Evolutionary conservation across 1,140 invertebrate species (phyloP).

Genomic region (Panagrolaimus sp.): DNA sequence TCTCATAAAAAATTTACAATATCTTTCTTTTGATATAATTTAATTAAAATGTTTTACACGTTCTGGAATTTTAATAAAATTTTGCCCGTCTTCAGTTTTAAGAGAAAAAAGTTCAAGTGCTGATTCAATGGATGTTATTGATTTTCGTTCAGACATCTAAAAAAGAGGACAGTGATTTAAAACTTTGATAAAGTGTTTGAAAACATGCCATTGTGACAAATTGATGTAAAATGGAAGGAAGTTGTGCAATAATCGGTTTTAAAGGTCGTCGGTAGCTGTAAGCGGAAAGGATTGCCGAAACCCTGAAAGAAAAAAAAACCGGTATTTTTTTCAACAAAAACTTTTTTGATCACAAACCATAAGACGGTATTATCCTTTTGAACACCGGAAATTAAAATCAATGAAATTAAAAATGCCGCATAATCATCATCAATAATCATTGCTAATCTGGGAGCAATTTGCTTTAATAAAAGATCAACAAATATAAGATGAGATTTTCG

Average conservation of each 20-base stretch:
- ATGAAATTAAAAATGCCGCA: conserved; percentile 13
- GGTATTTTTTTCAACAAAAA: not conserved
- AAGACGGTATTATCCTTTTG: not conserved
- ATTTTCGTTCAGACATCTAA: conserved; percentile 14
- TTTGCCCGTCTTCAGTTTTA: conserved; percentile 11
- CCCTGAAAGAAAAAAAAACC: conserved; percentile 7
- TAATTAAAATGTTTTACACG: conserved; percentile 9
- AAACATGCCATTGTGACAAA: conserved; percentile 13
- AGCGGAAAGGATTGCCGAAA: not conserved
- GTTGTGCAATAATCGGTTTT: not conserved
- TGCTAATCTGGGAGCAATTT: conserved; percentile 14
- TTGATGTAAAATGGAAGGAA: conserved; percentile 4
- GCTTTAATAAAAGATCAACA: conserved; percentile 11
- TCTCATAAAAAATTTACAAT: no score
- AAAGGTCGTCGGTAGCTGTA: conserved; percentile 1
- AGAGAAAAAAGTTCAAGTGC: conserved; percentile 16
- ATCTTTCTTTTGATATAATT: no score
- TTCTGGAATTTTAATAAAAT: not conserved
- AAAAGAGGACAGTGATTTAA: not conserved
- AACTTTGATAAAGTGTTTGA: not conserved
- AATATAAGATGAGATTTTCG: not conserved
- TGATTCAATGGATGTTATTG: conserved; percentile 5
- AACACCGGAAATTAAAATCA: not conserved
- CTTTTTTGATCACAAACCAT: not conserved
- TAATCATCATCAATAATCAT: conserved; percentile 11